These are phyloP conservation scores for Steinernema khuongi DNA, from an alignment of 1,140 invertebrate genomes.

Conservation along the genomic window DNA sequence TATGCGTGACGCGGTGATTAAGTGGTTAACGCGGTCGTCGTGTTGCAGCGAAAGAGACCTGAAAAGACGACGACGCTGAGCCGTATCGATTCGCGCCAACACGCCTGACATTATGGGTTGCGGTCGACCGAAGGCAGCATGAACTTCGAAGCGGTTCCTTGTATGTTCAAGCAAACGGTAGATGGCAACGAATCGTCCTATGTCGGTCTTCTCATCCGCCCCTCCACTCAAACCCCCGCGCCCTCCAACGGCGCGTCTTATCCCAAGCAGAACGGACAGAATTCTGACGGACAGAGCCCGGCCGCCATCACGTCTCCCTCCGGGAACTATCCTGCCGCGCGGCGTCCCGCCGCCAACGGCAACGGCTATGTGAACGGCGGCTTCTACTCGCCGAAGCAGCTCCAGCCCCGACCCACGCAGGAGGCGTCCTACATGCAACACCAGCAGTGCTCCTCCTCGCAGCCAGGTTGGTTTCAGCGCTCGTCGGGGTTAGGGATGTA, in stretches of 20 bases:
- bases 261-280: too few relatives aligned
- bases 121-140: slow-evolving; percentile 7
- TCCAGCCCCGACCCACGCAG: not conserved
- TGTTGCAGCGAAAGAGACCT: not conserved
- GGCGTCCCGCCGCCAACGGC: not conserved
- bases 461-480: not conserved
- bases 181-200: slow-evolving; percentile 15
- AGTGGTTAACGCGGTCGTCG: slow-evolving; percentile 14
- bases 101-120: slow-evolving; percentile 11
- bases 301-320: not conserved
- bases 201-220: slow-evolving; percentile 14
- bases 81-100: not conserved
- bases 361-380: not conserved
- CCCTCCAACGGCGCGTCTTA: not conserved
- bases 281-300: too few relatives aligned
- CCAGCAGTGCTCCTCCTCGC: not conserved
- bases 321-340: not conserved
- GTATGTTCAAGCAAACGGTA: slow-evolving; percentile 16
- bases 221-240: not conserved
- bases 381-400: not conserved
- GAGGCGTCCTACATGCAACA: not conserved
- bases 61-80: not conserved
- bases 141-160: slow-evolving; percentile 13
- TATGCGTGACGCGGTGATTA: slow-evolving; percentile 16
- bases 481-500: not conserved